phyloP scores from a whole-genome alignment of 2,113 vertebrate genomes.

The Phylloscopus whistleri region DNA sequence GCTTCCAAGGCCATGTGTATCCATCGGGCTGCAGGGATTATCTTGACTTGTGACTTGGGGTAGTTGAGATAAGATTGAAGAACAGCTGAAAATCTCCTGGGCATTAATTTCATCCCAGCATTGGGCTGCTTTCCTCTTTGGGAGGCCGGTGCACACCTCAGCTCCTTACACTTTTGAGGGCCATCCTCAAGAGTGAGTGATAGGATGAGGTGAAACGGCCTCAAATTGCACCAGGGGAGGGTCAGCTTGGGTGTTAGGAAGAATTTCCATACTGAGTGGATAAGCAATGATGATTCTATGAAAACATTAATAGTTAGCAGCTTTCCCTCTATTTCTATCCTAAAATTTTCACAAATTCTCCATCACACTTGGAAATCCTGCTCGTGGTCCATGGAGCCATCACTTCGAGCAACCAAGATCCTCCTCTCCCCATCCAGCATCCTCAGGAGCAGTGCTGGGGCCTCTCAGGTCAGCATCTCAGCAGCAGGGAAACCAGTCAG shows the following conservation, averaged over 20 bases:
- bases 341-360: neutral
- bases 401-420: accelerated
- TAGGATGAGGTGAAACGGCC: neutral
- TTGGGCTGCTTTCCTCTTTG: neutral
- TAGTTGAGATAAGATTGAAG: neutral
- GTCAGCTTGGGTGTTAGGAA: neutral
- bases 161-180: neutral
- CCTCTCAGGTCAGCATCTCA: neutral
- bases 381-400: accelerated
- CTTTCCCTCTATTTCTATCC: neutral
- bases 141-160: neutral
- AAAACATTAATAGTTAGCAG: neutral
- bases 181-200: neutral
- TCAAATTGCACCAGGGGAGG: neutral
- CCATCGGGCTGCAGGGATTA: neutral
- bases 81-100: neutral
- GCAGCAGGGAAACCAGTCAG: neutral
- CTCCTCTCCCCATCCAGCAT: neutral
- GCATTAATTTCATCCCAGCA: neutral
- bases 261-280: neutral
- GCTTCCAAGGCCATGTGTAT: neutral
- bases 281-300: neutral
- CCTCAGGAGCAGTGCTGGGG: neutral
- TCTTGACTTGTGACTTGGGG: neutral
- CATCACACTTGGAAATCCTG: neutral